These are phyloP conservation scores for Cecropterus lyciades DNA, from an alignment of 1,140 invertebrate genomes.

Conservation along the genomic window DNA sequence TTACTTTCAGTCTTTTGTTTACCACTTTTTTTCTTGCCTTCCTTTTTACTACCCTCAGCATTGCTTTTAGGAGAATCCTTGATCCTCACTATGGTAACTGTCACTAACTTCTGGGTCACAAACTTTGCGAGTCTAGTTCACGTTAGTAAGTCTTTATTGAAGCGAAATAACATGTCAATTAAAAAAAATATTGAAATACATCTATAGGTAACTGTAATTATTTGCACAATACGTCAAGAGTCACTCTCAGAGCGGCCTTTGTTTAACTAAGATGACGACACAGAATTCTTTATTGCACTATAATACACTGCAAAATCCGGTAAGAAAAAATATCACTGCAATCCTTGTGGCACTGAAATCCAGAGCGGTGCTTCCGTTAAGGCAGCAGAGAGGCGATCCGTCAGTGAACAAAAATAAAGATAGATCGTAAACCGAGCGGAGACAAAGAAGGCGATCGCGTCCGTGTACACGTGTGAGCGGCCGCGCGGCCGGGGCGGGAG, in stretches of 20 bases:
- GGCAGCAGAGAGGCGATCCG: slow-evolving; percentile 40
- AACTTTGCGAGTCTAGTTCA: slow-evolving; percentile 37
- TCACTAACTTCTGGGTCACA: slow-evolving; percentile 48
- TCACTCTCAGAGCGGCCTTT: not conserved
- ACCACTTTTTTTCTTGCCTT: slow-evolving; percentile 83
- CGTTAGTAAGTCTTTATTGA: not conserved
- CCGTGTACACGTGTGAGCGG: slow-evolving; percentile 43
- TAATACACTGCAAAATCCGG: slow-evolving; percentile 35
- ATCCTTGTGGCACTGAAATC: slow-evolving; percentile 80
- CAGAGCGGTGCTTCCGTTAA: slow-evolving; percentile 53
- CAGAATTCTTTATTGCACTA: slow-evolving; percentile 41
- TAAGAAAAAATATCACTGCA: slow-evolving; percentile 65
- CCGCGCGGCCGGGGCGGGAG: slow-evolving; percentile 46
- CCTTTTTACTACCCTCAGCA: slow-evolving; percentile 83
- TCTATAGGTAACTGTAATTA: slow-evolving; percentile 2
- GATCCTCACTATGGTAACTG: slow-evolving; percentile 84
- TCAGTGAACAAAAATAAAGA: slow-evolving; percentile 67
- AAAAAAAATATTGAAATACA: slow-evolving; percentile 4
- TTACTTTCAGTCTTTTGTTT: slow-evolving; percentile 76
- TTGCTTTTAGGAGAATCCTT: slow-evolving; percentile 83
- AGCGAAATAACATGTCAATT: not conserved
- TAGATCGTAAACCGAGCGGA: slow-evolving; percentile 53
- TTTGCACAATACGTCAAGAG: not conserved
- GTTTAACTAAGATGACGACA: slow-evolving; percentile 26
- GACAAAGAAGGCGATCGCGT: slow-evolving; percentile 52